phyloP scores from a whole-genome alignment of 2,113 vertebrate species.

The Lontra canadensis region DNA sequence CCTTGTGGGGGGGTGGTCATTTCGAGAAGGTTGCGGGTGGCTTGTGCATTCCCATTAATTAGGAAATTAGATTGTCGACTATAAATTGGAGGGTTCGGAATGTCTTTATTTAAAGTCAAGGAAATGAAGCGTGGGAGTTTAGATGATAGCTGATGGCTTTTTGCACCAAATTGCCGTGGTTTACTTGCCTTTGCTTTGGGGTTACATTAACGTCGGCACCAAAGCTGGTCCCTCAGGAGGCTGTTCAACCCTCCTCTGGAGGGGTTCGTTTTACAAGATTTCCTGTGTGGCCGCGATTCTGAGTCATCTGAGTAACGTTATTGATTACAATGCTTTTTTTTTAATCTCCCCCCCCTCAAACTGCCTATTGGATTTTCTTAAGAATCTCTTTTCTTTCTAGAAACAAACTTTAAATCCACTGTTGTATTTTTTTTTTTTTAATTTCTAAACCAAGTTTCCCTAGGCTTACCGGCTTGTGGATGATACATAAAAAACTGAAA shows the following conservation, averaged over 20 bases:
- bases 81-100: constrained; percentile 33
- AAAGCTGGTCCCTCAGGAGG: constrained; percentile 17
- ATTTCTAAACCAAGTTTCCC: constrained; percentile 44
- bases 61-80: constrained; percentile 60
- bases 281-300: constrained; percentile 28
- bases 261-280: constrained; percentile 57
- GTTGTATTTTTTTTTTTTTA: neutral
- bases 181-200: constrained; percentile 54
- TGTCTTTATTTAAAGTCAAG: constrained; percentile 58
- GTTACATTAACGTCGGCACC: constrained; percentile 63
- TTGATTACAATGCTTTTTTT: constrained; percentile 30
- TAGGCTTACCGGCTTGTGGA: neutral
- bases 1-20: neutral
- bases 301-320: constrained; percentile 65
- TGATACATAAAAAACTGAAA: constrained; percentile 9
- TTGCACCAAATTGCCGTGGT: constrained; percentile 57
- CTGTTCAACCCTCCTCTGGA: neutral
- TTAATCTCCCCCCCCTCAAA: neutral
- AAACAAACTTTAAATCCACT: constrained; percentile 46
- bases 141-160: constrained; percentile 36
- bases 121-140: constrained; percentile 66
- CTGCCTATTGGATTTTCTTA: constrained; percentile 44
- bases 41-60: constrained; percentile 66
- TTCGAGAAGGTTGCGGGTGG: constrained; percentile 62
- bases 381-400: constrained; percentile 17